These are phyloP conservation scores for Drosophila melanosoma DNA, from an alignment of 2,888 invertebrate genomes.

Conservation along the genomic window DNA sequence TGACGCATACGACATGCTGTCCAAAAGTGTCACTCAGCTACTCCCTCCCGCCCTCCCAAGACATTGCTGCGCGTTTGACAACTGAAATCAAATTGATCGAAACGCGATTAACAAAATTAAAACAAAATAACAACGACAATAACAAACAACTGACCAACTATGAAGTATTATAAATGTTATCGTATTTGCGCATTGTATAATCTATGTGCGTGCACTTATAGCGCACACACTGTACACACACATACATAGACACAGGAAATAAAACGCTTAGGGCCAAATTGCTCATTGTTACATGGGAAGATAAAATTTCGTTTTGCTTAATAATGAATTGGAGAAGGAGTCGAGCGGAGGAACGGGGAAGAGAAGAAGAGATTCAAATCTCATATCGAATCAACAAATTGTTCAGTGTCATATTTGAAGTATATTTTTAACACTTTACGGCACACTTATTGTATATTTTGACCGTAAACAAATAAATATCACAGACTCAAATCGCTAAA, in stretches of 20 bases:
- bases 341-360: background rate
- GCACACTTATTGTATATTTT: constrained; percentile 22
- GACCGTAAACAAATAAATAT: background rate
- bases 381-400: constrained; percentile 57
- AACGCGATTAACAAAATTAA: constrained; percentile 72
- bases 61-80: constrained; percentile 62
- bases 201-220: constrained; percentile 60
- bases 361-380: background rate
- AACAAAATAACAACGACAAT: constrained; percentile 38
- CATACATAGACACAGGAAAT: constrained; percentile 7
- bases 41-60: background rate
- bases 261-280: constrained; percentile 35
- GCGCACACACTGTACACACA: constrained; percentile 21
- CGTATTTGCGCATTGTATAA: constrained; percentile 65
- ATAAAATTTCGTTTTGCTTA: constrained; percentile 27
- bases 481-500: background rate
- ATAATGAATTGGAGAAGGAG: constrained; percentile 15
- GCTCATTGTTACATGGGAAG: constrained; percentile 41
- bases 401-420: constrained; percentile 35
- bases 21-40: constrained; percentile 68
- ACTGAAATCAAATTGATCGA: constrained; percentile 75
- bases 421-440: constrained; percentile 39
- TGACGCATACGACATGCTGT: constrained; percentile 75
- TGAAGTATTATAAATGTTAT: constrained; percentile 57
- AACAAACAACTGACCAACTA: constrained; percentile 34